Conservation (phyloP, 2,797 vertebrate species). For the Pampus argenteus region DNA sequence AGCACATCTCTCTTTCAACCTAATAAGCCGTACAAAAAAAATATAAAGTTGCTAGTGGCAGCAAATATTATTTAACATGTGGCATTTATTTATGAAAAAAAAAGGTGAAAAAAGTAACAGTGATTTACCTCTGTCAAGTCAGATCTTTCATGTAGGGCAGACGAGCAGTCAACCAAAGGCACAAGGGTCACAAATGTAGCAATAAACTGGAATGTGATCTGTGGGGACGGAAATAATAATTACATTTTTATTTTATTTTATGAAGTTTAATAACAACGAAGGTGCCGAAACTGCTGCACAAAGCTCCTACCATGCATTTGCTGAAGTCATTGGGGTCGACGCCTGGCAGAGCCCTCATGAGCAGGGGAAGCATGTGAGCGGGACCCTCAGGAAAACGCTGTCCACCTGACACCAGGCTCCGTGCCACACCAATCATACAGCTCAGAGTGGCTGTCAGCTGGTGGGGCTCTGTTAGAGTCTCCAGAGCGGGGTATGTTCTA, state of each 20-base stretch:
- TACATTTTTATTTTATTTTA: background rate
- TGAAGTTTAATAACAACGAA: background rate
- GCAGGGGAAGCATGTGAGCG: conserved; percentile 96
- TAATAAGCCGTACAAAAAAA: conserved; percentile 61
- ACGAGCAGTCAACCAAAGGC: conserved; percentile 99
- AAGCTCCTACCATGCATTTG: conserved; percentile 94
- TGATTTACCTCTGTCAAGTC: conserved; percentile 92
- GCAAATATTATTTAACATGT: background rate
- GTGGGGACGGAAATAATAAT: conserved; percentile 30
- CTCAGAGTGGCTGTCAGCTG: conserved; percentile 97
- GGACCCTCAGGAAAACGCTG: conserved; percentile 94
- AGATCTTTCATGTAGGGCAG: conserved; percentile 90
- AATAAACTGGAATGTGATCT: conserved; percentile 99
- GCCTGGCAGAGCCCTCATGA: conserved; percentile 97
- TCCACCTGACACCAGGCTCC: conserved; percentile 93
- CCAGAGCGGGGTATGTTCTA: conserved; percentile 96
- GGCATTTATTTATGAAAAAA: background rate
- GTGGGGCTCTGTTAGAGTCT: conserved; percentile 97
- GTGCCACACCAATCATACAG: conserved; percentile 97
- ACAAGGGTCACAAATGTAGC: conserved; percentile 98
- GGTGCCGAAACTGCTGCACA: background rate
- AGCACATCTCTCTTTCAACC: conserved; percentile 96
- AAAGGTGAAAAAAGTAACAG: background rate
- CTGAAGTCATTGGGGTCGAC: conserved; percentile 99
- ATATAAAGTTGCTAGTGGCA: background rate